Evolutionary conservation across 2,797 vertebrate species (phyloP), one percentile per base, ranked within the genome.

Genomic region (Gobio occitaniae): DNA sequence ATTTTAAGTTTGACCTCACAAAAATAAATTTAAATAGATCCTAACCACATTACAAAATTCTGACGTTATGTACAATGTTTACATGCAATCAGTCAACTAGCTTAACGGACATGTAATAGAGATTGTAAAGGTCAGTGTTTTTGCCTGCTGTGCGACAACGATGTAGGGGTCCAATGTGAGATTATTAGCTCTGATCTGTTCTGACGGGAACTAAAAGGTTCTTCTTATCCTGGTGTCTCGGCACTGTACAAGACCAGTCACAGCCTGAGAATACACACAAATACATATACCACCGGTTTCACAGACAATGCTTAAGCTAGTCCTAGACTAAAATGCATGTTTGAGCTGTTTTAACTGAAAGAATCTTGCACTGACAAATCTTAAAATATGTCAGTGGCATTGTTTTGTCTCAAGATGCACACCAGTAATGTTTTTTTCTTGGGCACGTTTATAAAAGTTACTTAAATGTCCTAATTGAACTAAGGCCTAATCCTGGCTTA

Each of bases 161-260:
- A 84, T 84, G 76, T 71, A 81, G 76, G 78, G 79, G 77, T 80
- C 68, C 44, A 9, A 56, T 50, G 61, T 75, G 82, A 74, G 77
- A 82, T 86, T 86, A 88, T 93, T 88, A 85, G 74, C 86, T 87
- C 54, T 91, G 88, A 92, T 91, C 69, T 65, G 75, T 52, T 76
- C 66, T 86, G 91, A 92, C 87, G 38, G 84, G 76, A 83, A 86
- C 61, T 89, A 88, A 93, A 91, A 91, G 89, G 89, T 89, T 89
- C 82, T 52, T 17, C 79, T 65, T 54, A 76, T 83, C 88, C 70
- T 61, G 72, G 85, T 79, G 79, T 81, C 72, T 83, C 83, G 86
- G 86, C 54, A 83, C 72, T 79, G 61, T 87, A 88, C 17, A 86
- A 91, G 91, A 92, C 86, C 83, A 81, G 82, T 78, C 66, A 72